Percentiles rank a stretch among this genome's conserved stretches.
Evolutionary conservation across 2,888 invertebrate genomes (phyloP).

Genomic region (Aradus depressus): DNA sequence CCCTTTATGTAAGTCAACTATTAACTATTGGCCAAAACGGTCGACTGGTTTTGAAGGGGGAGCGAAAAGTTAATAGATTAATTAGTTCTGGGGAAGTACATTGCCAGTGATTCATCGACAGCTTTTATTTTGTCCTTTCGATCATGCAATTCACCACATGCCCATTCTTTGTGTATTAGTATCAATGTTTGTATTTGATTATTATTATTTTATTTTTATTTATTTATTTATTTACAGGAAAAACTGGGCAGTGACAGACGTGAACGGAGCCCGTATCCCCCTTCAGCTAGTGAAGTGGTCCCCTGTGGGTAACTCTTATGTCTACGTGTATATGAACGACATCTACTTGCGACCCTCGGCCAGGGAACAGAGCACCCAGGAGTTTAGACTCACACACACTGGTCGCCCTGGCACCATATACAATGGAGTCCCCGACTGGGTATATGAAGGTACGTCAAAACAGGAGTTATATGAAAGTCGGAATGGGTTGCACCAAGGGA

Average conservation of each 20-base stretch:
- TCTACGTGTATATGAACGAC: constrained; percentile 61
- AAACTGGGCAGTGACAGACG: constrained; percentile 25
- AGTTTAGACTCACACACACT: constrained; percentile 50
- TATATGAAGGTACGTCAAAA: constrained; percentile 65
- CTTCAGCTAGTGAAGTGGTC: constrained; percentile 69
- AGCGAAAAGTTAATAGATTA: too few species aligned
- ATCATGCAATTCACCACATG: too few species aligned
- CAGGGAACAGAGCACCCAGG: constrained; percentile 36
- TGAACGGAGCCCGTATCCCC: constrained; percentile 24
- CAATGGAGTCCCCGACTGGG: constrained; percentile 89
- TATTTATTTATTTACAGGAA: constrained; percentile 25
- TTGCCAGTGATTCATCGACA: too few species aligned
- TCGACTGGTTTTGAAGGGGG: too few species aligned
- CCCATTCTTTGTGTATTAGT: not conserved
- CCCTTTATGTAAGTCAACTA: too few species aligned
- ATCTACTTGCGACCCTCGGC: constrained; percentile 57
- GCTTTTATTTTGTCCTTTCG: too few species aligned
- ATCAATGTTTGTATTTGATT: not conserved
- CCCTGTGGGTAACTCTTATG: constrained; percentile 57
- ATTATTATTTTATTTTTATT: not conserved
- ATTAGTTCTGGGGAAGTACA: too few species aligned
- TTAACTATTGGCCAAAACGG: too few species aligned
- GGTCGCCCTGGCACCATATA: constrained; percentile 52
- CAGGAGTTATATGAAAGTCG: not conserved
- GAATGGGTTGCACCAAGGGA: not conserved